phyloP scores from a whole-genome alignment of 2,888 invertebrate genomes.

The Campoplex capitator region DNA sequence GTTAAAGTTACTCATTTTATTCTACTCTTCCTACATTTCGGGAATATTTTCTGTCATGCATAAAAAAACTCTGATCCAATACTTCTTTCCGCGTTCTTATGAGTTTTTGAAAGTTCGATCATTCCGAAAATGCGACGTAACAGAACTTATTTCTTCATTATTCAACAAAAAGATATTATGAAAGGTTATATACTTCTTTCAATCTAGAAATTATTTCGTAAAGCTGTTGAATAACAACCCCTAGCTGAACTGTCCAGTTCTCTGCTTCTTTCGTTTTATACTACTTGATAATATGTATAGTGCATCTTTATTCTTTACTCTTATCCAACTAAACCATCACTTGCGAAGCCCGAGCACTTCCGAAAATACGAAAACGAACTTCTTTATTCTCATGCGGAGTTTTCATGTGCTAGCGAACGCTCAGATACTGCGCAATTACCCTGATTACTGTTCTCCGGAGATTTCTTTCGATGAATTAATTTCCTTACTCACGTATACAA shows the following conservation, averaged over 20 bases:
- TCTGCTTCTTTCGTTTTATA: slow-evolving; percentile 26
- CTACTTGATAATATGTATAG: slow-evolving; percentile 21
- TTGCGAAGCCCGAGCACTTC: slow-evolving; percentile 42
- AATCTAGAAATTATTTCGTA: background rate
- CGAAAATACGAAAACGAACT: slow-evolving; percentile 15
- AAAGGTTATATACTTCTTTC: background rate
- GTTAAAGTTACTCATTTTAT: background rate
- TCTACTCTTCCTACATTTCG: background rate
- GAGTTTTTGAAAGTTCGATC: no score
- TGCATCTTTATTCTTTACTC: slow-evolving; percentile 8
- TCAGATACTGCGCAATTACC: slow-evolving; percentile 49
- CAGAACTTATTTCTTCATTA: no score
- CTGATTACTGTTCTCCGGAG: slow-evolving; percentile 38
- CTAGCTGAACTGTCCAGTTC: background rate
- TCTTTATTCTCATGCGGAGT: slow-evolving; percentile 14
- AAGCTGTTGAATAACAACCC: background rate
- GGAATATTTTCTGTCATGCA: background rate
- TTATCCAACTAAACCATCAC: slow-evolving; percentile 38
- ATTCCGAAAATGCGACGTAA: no score
- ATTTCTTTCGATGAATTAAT: slow-evolving; percentile 33
- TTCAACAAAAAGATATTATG: no score
- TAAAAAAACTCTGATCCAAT: background rate
- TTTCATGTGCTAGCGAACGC: background rate
- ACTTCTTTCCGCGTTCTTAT: no score
- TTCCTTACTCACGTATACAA: background rate